These are phyloP conservation scores for Caenorhabditis auriculariae DNA, from an alignment of 2,888 invertebrate species.

Conservation along the genomic window DNA sequence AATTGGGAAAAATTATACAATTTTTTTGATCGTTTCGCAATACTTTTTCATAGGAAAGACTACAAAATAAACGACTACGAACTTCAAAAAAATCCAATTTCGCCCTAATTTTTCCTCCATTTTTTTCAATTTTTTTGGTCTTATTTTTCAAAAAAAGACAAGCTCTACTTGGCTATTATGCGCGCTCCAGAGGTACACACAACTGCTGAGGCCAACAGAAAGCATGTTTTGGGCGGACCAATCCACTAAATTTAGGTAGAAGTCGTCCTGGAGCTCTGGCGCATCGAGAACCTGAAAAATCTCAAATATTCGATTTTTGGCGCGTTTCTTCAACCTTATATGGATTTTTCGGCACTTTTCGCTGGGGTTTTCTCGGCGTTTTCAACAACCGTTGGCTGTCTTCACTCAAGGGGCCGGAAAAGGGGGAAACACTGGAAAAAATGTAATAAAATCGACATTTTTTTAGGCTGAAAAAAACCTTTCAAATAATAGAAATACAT, in stretches of 20 bases:
- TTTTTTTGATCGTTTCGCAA: no score
- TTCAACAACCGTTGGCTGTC: conserved; percentile 90
- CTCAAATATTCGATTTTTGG: neutral
- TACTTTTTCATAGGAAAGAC: no score
- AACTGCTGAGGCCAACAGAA: conserved; percentile 93
- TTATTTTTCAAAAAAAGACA: no score
- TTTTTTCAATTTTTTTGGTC: no score
- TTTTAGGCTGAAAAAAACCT: no score
- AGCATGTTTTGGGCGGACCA: conserved; percentile 99
- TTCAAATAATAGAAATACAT: no score
- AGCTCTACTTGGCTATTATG: conserved; percentile 82
- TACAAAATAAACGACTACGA: no score
- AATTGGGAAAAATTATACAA: no score
- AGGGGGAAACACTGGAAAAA: conserved; percentile 19
- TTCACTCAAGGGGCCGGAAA: conserved; percentile 84
- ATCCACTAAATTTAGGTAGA: conserved; percentile 96
- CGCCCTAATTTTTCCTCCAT: no score
- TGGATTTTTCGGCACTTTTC: conserved; percentile 96
- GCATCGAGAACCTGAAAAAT: conserved; percentile 77
- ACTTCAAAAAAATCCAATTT: no score
- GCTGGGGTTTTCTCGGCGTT: conserved; percentile 92
- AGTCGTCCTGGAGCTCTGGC: conserved; percentile 96
- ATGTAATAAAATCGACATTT: no score
- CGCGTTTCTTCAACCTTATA: no score
- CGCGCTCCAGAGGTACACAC: conserved; percentile 98